phyloP scores from a whole-genome alignment of 2,888 invertebrate genomes.

The Notodonta ziczac region DNA sequence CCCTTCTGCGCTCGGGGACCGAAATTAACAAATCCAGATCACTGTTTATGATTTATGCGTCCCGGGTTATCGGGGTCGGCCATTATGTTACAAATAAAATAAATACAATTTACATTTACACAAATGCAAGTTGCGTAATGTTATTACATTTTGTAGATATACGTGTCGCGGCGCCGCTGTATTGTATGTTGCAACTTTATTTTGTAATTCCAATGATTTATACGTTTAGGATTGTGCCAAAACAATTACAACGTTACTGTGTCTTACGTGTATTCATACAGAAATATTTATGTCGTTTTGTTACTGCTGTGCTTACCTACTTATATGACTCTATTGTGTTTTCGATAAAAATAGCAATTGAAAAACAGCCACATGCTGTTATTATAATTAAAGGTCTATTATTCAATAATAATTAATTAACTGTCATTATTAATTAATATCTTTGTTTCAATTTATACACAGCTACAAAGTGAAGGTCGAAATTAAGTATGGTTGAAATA shows the following conservation, averaged over 20 bases:
- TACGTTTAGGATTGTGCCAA: neutral
- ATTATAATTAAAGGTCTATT: neutral
- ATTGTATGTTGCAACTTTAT: neutral
- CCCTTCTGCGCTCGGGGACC: constrained; percentile 28
- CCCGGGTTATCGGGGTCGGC: constrained; percentile 57
- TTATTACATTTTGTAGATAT: neutral
- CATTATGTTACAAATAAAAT: constrained; percentile 58
- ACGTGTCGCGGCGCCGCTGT: neutral
- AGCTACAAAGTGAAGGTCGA: neutral
- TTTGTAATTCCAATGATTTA: constrained; percentile 3
- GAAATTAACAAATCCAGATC: constrained; percentile 77
- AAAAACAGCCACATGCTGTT: neutral
- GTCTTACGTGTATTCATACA: neutral
- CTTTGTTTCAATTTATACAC: neutral
- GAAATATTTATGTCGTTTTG: neutral
- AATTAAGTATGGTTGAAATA: too few relatives aligned
- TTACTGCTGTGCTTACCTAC: neutral
- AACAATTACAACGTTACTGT: neutral
- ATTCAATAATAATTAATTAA: neutral
- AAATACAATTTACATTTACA: constrained; percentile 60
- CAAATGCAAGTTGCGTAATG: constrained; percentile 62
- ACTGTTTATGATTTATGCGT: constrained; percentile 74
- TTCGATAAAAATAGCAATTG: neutral
- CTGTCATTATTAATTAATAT: constrained; percentile 2
- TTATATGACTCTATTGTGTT: neutral